Conservation (phyloP, 2,888 invertebrate genomes). For the Idaea straminata region DNA sequence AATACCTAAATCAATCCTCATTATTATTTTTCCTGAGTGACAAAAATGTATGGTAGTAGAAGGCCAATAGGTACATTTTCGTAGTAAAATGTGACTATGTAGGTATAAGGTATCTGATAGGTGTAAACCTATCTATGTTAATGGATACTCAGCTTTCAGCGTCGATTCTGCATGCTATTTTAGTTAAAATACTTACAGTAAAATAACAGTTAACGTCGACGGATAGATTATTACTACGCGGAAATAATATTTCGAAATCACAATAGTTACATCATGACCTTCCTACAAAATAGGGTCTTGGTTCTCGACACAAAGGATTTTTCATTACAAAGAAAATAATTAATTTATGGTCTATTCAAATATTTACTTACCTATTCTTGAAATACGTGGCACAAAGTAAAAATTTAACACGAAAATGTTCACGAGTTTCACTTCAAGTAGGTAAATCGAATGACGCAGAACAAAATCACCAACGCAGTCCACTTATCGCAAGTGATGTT, state of each 20-base stretch:
- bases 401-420: slow-evolving; percentile 9
- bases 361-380: slow-evolving; percentile 37
- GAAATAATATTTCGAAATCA: slow-evolving; percentile 31
- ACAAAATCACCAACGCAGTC: slow-evolving; percentile 57
- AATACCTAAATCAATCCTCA: no score
- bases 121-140: background rate
- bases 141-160: background rate
- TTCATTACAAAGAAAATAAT: slow-evolving; percentile 4
- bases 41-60: no score
- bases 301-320: slow-evolving; percentile 15
- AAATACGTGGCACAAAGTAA: slow-evolving; percentile 25
- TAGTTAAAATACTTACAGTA: background rate
- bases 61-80: no score
- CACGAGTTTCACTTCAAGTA: slow-evolving; percentile 31
- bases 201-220: background rate
- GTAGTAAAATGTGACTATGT: background rate
- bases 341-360: background rate
- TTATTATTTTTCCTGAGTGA: no score
- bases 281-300: slow-evolving; percentile 29
- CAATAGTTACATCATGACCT: slow-evolving; percentile 45
- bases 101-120: background rate
- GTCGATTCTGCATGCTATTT: background rate
- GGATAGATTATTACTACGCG: slow-evolving; percentile 10
- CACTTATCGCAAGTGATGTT: slow-evolving; percentile 57
- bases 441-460: slow-evolving; percentile 59